Evolutionary conservation across 2,888 invertebrate genomes (phyloP).

Genomic region (Oasisia sp.): DNA sequence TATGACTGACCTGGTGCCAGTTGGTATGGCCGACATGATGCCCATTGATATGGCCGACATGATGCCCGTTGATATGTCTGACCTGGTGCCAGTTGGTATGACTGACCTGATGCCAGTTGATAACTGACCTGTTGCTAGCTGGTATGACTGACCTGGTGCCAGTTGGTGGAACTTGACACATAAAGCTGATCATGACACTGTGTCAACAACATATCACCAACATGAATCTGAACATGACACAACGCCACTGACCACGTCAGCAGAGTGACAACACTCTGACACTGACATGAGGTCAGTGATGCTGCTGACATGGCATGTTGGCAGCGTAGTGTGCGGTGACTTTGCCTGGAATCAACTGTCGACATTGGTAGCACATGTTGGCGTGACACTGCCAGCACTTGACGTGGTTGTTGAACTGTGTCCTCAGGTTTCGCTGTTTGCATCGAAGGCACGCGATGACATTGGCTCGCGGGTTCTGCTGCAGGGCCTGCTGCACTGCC

Average conservation of each 20-base stretch:
- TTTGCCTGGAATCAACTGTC: conserved; percentile 5
- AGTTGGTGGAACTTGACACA: too few relatives aligned
- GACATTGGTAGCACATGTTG: neutral
- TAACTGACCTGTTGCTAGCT: too few relatives aligned
- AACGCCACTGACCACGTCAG: neutral
- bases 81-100: too few relatives aligned
- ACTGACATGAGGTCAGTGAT: neutral
- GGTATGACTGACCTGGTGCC: too few relatives aligned
- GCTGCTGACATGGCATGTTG: conserved; percentile 12
- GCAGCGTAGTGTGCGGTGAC: neutral
- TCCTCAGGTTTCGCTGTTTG: neutral
- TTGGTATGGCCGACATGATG: too few relatives aligned
- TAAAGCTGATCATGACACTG: too few relatives aligned
- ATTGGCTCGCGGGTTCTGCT: neutral
- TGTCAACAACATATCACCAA: neutral
- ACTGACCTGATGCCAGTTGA: too few relatives aligned
- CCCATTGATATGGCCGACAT: too few relatives aligned
- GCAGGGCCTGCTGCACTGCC: neutral
- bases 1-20: too few relatives aligned
- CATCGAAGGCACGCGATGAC: neutral
- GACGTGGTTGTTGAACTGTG: neutral
- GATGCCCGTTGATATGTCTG: too few relatives aligned
- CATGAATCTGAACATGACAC: neutral
- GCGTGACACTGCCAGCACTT: neutral
- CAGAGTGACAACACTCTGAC: neutral